These are phyloP conservation scores for Actinia tenebrosa DNA, from an alignment of 64 coral and sea anemone species.

Conservation along the genomic window DNA sequence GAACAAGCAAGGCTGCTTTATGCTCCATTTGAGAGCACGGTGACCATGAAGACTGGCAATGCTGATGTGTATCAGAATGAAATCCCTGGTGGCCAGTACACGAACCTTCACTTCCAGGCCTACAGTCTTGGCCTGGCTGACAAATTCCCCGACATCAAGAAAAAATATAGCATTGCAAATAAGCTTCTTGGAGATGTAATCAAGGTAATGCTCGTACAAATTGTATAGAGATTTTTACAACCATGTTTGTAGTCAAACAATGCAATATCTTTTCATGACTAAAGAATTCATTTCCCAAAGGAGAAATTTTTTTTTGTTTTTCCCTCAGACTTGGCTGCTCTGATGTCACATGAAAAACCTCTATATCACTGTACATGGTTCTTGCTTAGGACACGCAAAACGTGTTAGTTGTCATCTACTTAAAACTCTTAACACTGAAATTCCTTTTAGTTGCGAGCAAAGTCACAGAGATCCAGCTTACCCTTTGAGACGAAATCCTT, in stretches of 20 bases:
- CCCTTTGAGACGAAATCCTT: too few relatives aligned
- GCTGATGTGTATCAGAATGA: conserved; percentile 97
- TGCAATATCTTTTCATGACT: too few relatives aligned
- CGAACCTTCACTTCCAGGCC: conserved; percentile 97
- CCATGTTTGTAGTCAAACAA: neutral
- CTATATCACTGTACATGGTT: too few relatives aligned
- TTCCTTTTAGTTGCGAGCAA: too few relatives aligned
- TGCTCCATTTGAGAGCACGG: conserved; percentile 94
- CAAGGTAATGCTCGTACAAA: conserved; percentile 41
- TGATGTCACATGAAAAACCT: too few relatives aligned
- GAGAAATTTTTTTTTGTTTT: too few relatives aligned
- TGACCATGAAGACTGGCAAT: conserved; percentile 96
- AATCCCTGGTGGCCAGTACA: conserved; percentile 96
- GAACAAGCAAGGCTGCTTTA: conserved; percentile 82
- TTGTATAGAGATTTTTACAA: neutral
- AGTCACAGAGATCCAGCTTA: too few relatives aligned
- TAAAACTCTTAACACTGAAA: too few relatives aligned
- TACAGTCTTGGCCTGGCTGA: conserved; percentile 86
- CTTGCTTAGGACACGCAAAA: too few relatives aligned
- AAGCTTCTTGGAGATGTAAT: conserved; percentile 82
- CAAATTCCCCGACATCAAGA: conserved; percentile 87
- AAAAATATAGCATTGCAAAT: conserved; percentile 88
- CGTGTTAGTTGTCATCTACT: too few relatives aligned
- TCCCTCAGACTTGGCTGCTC: too few relatives aligned
- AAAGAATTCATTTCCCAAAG: neutral